Evolutionary conservation across 2,888 invertebrate genomes (phyloP), one percentile per base, ranked within the genome.

Genomic region (Ommatoiulus sabulosus): DNA sequence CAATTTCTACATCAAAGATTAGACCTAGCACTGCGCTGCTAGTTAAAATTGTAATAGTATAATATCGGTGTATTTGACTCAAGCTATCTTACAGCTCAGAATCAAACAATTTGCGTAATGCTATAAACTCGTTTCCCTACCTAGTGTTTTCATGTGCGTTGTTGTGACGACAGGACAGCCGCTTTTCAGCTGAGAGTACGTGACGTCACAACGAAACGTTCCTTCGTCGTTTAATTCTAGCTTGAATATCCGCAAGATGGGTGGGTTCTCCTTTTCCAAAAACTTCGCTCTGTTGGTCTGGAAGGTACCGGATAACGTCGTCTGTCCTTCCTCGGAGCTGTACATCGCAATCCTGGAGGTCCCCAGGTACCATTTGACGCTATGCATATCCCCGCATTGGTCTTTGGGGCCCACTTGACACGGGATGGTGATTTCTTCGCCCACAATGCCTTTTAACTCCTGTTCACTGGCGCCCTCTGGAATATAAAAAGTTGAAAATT

Each of bases 111-210:
- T n/a, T n/a, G n/a, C n/a, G n/a, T n/a, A n/a, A n/a, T n/a, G n/a
- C n/a, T n/a, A n/a, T n/a, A n/a, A n/a, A n/a, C n/a, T n/a, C n/a
- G n/a, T n/a, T 86, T 89, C 95, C 96, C 96, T 93, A 97, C 96
- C 96, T 92, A 96, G 94, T 5, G 96, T 96, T 90, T 95, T 95
- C 91, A 96, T 95, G 91, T 95, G 95, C 90, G 96, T 95, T 92
- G 96, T 95, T 92, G 96, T 96, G 44, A 96, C 95, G 12, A 96
- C 96, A 92, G 96, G 95, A 93, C 97, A 97, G 92, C 95, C 95
- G 90, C 96, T 96, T 0, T 95, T 94, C 0, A 96, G 96, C 91
- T 96, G 96, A 43, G 96, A 93, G 92, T 96, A 96, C 0, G 96
- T 96, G 92, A 96, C 89, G 87, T 89, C 89, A 86, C 89, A 89